phyloP scores from a whole-genome alignment of 2,797 vertebrate genomes.

The Danionella dracula region DNA sequence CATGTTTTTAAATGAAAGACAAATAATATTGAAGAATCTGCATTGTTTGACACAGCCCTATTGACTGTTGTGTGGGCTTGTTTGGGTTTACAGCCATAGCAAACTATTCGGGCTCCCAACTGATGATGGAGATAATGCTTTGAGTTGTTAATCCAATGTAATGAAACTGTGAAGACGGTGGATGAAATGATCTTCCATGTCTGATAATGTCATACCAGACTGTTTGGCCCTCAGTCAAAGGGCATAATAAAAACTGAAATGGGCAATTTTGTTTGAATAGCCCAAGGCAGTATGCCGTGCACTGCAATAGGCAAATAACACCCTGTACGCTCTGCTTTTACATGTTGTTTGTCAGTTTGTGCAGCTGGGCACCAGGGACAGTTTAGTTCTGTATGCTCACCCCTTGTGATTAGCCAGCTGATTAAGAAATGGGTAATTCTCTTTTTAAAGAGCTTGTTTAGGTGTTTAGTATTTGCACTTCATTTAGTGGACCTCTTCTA shows the following conservation, averaged over 20 bases:
- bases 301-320: slow-evolving; percentile 3
- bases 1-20: too few species aligned
- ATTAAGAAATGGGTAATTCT: slow-evolving; percentile 3
- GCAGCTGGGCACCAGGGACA: neutral
- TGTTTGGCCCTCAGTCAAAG: slow-evolving; percentile 34
- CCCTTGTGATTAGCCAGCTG: slow-evolving; percentile 11
- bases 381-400: slow-evolving; percentile 5
- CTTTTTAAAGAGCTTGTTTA: slow-evolving; percentile 10
- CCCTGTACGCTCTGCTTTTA: neutral
- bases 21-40: too few species aligned
- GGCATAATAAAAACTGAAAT: slow-evolving; percentile 42
- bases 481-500: slow-evolving; percentile 14
- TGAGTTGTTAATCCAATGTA: slow-evolving; percentile 13
- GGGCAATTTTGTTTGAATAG: slow-evolving; percentile 35
- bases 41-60: too few species aligned
- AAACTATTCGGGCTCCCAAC: neutral
- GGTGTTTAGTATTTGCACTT: slow-evolving; percentile 10
- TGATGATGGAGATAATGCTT: neutral
- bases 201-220: slow-evolving; percentile 42
- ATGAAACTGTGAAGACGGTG: slow-evolving; percentile 33
- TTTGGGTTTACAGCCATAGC: neutral
- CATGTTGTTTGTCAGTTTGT: slow-evolving; percentile 27
- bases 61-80: too few species aligned
- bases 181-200: slow-evolving; percentile 37
- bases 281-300: slow-evolving; percentile 12